Conservation (phyloP, 2,888 invertebrate genomes). For the Ceriagrion tenellum region DNA sequence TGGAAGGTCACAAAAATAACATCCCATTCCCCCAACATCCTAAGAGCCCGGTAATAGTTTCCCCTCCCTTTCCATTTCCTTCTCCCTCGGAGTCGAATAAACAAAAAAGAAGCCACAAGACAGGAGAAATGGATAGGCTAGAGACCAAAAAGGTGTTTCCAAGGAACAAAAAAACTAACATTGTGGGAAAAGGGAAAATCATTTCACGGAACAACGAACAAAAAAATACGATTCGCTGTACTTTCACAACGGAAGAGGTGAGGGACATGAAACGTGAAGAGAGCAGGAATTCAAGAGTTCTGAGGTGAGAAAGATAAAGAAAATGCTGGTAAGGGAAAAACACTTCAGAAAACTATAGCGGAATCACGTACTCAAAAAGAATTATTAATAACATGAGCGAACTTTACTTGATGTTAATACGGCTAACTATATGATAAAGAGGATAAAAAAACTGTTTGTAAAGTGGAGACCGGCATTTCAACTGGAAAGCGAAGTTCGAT, state of each 20-base stretch:
- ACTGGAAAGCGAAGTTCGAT: neutral
- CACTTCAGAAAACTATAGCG: neutral
- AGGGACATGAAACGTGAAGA: constrained; percentile 26
- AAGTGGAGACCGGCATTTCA: neutral
- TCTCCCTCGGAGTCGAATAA: neutral
- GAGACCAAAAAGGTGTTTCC: constrained; percentile 26
- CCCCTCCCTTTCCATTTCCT: constrained; percentile 29
- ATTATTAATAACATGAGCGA: neutral
- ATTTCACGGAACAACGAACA: constrained; percentile 31
- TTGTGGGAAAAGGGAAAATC: constrained; percentile 13
- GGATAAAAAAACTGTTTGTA: neutral
- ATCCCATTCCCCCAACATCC: neutral
- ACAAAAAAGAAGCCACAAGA: constrained; percentile 29
- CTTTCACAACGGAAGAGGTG: constrained; percentile 40
- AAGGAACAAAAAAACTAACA: neutral
- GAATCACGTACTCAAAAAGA: neutral
- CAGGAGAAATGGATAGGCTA: constrained; percentile 41
- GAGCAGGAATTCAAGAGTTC: constrained; percentile 9
- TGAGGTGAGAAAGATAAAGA: neutral
- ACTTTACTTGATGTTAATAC: neutral
- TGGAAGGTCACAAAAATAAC: constrained; percentile 50
- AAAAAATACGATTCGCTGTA: constrained; percentile 31
- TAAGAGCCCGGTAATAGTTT: constrained; percentile 43
- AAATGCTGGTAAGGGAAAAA: neutral
- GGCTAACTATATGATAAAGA: neutral